Conservation (phyloP, 2,797 vertebrate species). For the Strix occidentalis region DNA sequence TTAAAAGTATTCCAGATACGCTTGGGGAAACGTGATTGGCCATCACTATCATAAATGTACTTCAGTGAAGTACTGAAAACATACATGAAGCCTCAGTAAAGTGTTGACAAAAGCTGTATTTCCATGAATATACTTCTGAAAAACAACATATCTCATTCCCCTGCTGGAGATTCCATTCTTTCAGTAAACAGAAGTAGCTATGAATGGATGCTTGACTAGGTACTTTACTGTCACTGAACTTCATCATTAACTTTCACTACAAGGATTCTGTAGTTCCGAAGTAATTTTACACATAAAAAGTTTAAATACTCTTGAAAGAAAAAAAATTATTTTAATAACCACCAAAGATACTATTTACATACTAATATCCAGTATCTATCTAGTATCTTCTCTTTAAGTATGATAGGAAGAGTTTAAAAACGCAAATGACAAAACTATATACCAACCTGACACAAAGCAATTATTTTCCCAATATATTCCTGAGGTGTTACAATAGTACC, state of each 20-base stretch:
- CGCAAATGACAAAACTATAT: background rate
- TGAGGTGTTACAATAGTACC: conserved; percentile 92
- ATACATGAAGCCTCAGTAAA: background rate
- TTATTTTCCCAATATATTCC: conserved; percentile 87
- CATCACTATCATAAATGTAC: background rate
- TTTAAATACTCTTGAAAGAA: background rate
- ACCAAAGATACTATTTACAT: background rate
- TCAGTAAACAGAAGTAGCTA: background rate
- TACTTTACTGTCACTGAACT: background rate
- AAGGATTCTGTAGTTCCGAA: background rate
- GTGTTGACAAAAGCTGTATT: background rate
- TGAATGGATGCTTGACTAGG: background rate
- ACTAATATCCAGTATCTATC: background rate
- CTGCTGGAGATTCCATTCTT: background rate
- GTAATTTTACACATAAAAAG: background rate
- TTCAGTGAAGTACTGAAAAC: background rate
- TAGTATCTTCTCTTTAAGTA: background rate
- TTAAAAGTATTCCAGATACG: background rate
- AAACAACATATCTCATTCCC: background rate
- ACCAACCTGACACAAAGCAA: conserved; percentile 88
- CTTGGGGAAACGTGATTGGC: background rate
- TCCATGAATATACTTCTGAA: background rate
- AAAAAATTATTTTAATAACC: background rate
- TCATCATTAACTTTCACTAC: background rate
- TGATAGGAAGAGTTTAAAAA: background rate